These are phyloP conservation scores for Bathynomus jamesi DNA, from an alignment of 1,140 invertebrate genomes.

Conservation along the genomic window DNA sequence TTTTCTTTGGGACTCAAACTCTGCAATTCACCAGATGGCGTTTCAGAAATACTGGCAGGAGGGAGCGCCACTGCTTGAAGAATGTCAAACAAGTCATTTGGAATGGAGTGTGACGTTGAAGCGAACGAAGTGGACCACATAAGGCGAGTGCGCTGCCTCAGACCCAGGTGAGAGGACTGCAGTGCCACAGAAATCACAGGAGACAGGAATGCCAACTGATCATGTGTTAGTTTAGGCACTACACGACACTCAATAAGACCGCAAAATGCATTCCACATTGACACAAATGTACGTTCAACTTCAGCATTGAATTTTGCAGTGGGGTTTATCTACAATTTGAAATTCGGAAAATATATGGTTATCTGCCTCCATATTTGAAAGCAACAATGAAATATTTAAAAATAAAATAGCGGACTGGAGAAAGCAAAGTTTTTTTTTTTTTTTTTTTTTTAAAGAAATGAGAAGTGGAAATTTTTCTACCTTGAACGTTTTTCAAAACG, in stretches of 20 bases:
- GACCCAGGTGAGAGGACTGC: conserved; percentile 7
- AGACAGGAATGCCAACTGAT: conserved; percentile 7
- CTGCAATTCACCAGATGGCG: neutral
- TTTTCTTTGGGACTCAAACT: neutral
- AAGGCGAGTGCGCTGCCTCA: conserved; percentile 6
- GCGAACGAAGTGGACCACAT: conserved; percentile 11
- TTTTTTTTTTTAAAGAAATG: too few relatives aligned
- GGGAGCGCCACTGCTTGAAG: conserved; percentile 12
- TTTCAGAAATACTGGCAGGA: conserved; percentile 11
- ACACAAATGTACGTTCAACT: conserved; percentile 14
- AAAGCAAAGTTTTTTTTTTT: too few relatives aligned
- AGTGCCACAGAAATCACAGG: conserved; percentile 11
- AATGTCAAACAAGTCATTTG: conserved; percentile 6
- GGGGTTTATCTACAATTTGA: conserved; percentile 2
- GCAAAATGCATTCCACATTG: conserved; percentile 9
- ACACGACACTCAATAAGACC: conserved; percentile 7
- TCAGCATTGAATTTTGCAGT: conserved; percentile 13
- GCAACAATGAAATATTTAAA: too few relatives aligned
- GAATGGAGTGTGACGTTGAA: conserved; percentile 5
- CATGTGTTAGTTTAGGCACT: conserved; percentile 1
- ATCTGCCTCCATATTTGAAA: too few relatives aligned
- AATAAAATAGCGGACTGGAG: too few relatives aligned
- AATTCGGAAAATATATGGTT: too few relatives aligned
- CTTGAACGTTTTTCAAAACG: too few relatives aligned
- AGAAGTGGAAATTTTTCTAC: too few relatives aligned